Percentiles rank a stretch among this genome's conserved stretches.
Evolutionary conservation across 1,140 invertebrate genomes (phyloP).

Genomic region (Drosophila pandora): DNA sequence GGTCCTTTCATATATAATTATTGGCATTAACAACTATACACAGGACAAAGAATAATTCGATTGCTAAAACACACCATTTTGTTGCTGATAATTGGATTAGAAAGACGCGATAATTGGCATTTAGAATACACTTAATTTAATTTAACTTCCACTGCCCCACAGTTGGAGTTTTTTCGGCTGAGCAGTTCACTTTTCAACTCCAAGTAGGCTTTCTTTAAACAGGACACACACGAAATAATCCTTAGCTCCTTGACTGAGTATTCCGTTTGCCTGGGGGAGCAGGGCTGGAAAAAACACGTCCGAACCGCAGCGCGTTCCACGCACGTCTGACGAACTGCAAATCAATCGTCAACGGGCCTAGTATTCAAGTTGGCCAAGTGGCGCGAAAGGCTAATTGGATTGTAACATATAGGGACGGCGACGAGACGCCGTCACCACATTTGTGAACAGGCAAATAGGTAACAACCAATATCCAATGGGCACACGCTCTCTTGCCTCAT

Average conservation of each 20-base stretch:
- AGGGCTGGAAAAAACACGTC: constrained; percentile 64
- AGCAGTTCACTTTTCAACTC: constrained; percentile 18
- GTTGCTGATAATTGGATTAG: constrained; percentile 69
- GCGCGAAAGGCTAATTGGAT: constrained; percentile 77
- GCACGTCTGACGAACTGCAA: constrained; percentile 73
- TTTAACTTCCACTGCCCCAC: constrained; percentile 21
- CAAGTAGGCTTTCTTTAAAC: constrained; percentile 9
- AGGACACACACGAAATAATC: constrained; percentile 33
- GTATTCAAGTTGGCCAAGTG: constrained; percentile 30
- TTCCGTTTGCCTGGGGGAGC: constrained; percentile 6
- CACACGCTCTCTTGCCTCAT: constrained; percentile 38
- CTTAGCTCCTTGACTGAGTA: constrained; percentile 11
- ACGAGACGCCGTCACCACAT: constrained; percentile 34
- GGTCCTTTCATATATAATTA: constrained; percentile 31
- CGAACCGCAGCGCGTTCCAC: constrained; percentile 75
- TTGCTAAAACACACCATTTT: constrained; percentile 68
- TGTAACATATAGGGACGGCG: constrained; percentile 72
- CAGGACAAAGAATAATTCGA: constrained; percentile 2
- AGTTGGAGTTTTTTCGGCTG: neutral
- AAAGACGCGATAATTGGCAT: constrained; percentile 63
- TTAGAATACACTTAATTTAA: constrained; percentile 54
- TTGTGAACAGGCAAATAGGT: neutral
- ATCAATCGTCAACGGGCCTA: constrained; percentile 61
- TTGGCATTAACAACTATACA: too few relatives aligned
- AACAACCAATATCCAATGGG: constrained; percentile 38